Conservation (phyloP, 2,888 invertebrate species). For the Drosophila helvetica region DNA sequence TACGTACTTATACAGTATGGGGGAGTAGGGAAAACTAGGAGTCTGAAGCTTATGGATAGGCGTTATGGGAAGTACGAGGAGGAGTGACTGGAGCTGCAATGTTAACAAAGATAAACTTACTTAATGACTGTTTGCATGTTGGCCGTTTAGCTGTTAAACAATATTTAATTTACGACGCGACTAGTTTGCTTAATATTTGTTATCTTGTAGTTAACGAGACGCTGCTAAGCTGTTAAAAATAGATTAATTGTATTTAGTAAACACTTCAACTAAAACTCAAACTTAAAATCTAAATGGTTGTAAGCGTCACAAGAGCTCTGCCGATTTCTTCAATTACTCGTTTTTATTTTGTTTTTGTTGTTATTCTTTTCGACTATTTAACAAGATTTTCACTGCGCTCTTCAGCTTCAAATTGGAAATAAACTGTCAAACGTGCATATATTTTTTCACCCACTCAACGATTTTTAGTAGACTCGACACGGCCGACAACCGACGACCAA, state of each 20-base stretch:
- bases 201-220: slow-evolving; percentile 42
- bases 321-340: neutral
- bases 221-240: slow-evolving; percentile 63
- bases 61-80: neutral
- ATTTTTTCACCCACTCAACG: slow-evolving; percentile 11
- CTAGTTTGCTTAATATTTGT: slow-evolving; percentile 32
- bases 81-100: neutral
- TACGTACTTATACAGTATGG: neutral
- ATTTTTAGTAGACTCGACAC: slow-evolving; percentile 44
- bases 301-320: slow-evolving; percentile 5
- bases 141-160: slow-evolving; percentile 43
- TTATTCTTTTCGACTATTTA: slow-evolving; percentile 22
- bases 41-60: neutral
- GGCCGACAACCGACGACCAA: slow-evolving; percentile 48
- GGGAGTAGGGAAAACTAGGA: no score
- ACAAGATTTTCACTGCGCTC: slow-evolving; percentile 51
- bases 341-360: slow-evolving; percentile 6
- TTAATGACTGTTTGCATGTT: slow-evolving; percentile 83
- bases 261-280: slow-evolving; percentile 8
- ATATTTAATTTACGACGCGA: slow-evolving; percentile 48
- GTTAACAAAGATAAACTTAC: slow-evolving; percentile 69
- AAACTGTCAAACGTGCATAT: slow-evolving; percentile 28
- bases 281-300: neutral
- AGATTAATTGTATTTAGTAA: slow-evolving; percentile 61
- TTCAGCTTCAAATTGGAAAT: slow-evolving; percentile 47